These are phyloP conservation scores for Mantis religiosa DNA, from an alignment of 2,888 invertebrate species.

Conservation along the genomic window DNA sequence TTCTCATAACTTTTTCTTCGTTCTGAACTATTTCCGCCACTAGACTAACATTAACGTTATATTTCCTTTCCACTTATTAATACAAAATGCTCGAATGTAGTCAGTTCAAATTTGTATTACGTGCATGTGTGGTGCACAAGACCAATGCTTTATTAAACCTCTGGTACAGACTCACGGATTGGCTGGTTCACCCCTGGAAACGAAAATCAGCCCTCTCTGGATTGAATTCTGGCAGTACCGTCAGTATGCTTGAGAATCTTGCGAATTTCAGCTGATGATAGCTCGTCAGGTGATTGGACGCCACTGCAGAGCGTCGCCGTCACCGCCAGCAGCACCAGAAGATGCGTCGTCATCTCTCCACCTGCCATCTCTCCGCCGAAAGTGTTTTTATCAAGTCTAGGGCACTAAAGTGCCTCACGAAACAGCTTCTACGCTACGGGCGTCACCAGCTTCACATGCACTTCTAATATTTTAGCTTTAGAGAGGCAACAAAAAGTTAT, in stretches of 20 bases:
- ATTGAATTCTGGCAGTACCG: neutral
- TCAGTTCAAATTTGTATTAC: no score
- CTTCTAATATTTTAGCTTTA: neutral
- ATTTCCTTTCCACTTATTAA: no score
- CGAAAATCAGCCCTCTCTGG: neutral
- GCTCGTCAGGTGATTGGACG: neutral
- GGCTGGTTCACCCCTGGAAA: neutral
- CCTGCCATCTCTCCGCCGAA: neutral
- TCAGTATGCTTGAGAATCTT: neutral
- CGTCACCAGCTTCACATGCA: neutral
- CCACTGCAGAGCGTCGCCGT: neutral
- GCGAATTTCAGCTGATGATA: neutral
- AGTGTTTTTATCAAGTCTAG: neutral
- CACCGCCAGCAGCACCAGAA: neutral
- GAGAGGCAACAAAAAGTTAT: no score
- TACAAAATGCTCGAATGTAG: no score
- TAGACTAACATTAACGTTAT: no score
- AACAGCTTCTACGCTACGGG: neutral
- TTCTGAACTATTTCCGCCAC: no score
- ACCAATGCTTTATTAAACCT: neutral
- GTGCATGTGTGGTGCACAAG: neutral
- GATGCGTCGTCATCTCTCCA: neutral
- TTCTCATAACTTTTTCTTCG: no score
- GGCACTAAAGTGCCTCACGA: neutral
- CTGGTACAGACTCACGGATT: neutral